Base-by-base conservation (phyloP, 2,797 vertebrate species). In the Danio aesculapii region DNA sequence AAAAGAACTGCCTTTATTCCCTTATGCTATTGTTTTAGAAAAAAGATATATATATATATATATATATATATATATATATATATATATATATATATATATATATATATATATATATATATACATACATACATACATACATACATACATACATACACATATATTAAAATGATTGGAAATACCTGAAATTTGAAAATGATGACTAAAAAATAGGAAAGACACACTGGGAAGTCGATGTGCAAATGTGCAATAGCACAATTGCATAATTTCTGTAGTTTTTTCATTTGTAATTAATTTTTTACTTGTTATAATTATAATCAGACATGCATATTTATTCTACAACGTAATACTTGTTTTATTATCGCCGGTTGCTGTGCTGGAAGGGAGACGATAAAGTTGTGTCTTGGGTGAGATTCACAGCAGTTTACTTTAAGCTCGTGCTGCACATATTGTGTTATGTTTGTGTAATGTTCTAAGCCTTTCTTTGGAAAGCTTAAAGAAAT, bases 381-480 rank as follows among this genome's bases (percentile, higher is more conserved):
- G 14, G 30, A 70, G 49, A 1, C 12, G 52, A 57, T 47, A 41
- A 46, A 59, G 68, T 10, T 62, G 52, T 19, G 64, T 5, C 64
- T 68, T 69, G 13, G 70, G 6, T 47, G 43, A 46, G n/a, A 73
- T n/a, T 16, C 21, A 55, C 50, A n/a, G 14, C 21, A 39, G 67
- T 57, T 72, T 44, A 57, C 10, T 70, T 72, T 55, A 7, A 57
- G 39, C 70, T 72, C 17, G 39, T 58, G 52, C 43, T 73, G 55
- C 71, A 59, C 69, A 30, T 30, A 55, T 10, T 73, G 16, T 47
- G 21, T 11, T 68, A 30, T 16, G 21, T 68, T 16, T 50, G 0
- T 16, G 2, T 21, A 53, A 11, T 8, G 14, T 16, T 59, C 17
- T 47, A 6, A 5, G 12, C 4, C 55, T 59, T 73, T 73, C 7